These are phyloP conservation scores for Chlorodrepanis virens DNA, from an alignment of 2,113 vertebrate genomes.

Conservation along the genomic window DNA sequence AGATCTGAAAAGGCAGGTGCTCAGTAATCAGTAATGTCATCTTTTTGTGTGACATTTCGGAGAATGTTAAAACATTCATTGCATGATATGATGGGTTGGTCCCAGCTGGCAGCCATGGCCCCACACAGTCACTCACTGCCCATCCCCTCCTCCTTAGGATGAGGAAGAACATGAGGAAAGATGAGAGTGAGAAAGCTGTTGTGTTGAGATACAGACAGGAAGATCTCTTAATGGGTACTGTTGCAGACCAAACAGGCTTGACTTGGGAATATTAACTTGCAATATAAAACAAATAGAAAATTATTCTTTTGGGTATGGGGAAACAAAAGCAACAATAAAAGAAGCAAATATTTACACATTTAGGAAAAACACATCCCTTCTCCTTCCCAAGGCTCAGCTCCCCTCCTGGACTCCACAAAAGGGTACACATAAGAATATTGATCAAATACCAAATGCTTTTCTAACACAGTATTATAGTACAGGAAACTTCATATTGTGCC, in stretches of 20 bases:
- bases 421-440: not conserved
- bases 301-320: not conserved
- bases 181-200: not conserved
- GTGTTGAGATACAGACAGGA: not conserved
- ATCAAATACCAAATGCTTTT: not conserved
- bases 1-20: not conserved
- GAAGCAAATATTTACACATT: not conserved
- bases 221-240: not conserved
- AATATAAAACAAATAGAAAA: not conserved
- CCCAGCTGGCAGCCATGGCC: accelerated
- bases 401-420: not conserved
- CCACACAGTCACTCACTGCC: not conserved
- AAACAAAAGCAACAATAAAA: not conserved
- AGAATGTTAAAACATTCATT: not conserved
- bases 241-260: not conserved
- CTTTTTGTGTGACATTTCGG: not conserved
- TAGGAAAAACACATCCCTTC: not conserved
- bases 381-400: not conserved
- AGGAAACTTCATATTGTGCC: not conserved
- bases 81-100: not conserved
- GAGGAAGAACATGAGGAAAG: not conserved
- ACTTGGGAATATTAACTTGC: not conserved
- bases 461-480: not conserved
- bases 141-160: accelerated
- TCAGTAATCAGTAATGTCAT: not conserved